phyloP scores from a whole-genome alignment of 1,140 invertebrate species.

The Rhizoglyphus robini region DNA sequence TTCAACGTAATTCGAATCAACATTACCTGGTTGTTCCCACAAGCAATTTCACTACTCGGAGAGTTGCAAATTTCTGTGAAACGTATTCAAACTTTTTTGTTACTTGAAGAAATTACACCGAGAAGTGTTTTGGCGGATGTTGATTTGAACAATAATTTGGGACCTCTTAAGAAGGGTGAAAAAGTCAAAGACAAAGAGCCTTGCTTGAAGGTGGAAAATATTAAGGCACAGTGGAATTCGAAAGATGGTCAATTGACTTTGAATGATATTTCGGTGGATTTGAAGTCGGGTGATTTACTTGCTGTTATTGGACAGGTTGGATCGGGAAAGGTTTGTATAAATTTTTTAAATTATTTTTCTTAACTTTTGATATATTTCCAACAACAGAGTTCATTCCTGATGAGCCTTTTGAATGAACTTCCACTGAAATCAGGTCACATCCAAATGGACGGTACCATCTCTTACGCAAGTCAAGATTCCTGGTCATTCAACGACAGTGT shows the following conservation, averaged over 20 bases:
- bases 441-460: conserved; percentile 53
- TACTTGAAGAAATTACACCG: conserved; percentile 7
- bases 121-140: neutral
- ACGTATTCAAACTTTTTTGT: conserved; percentile 33
- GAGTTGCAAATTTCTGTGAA: conserved; percentile 45
- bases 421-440: conserved; percentile 49
- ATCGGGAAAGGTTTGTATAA: too few species aligned
- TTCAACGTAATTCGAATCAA: too few species aligned
- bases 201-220: neutral
- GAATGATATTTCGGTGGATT: conserved; percentile 20
- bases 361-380: too few species aligned
- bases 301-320: conserved; percentile 63
- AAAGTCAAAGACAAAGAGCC: neutral
- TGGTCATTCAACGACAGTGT: too few species aligned
- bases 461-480: conserved; percentile 75
- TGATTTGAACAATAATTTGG: neutral
- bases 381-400: conserved; percentile 62
- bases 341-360: too few species aligned
- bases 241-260: conserved; percentile 21
- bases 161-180: neutral
- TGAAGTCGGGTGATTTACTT: conserved; percentile 38
- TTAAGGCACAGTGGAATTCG: too few species aligned
- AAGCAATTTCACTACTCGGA: conserved; percentile 43
- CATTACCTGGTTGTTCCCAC: conserved; percentile 53
- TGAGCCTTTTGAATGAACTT: conserved; percentile 64